Evolutionary conservation across 1,140 invertebrate species (phyloP), one percentile per base, ranked within the genome.

Genomic region (Macrobrachium nipponense): DNA sequence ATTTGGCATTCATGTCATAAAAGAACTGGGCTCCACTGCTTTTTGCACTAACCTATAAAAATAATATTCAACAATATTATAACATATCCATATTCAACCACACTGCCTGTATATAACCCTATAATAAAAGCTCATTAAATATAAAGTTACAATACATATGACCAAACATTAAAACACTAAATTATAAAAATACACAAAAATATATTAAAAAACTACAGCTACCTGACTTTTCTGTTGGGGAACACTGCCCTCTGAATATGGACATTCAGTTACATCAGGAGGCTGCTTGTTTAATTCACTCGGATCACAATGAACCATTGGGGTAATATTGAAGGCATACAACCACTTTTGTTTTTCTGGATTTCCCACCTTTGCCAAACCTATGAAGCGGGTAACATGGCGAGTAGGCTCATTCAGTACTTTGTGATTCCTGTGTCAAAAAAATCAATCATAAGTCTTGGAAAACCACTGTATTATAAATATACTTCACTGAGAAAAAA

Each of bases 321-420:
- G 97, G 79, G 94, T 95, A 27, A 99, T 92, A 88, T 94, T 96
- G 80, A 98, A 95, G 0, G 98, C 98, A 92, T 99, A 99, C 7
- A 99, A 90, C 95, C 96, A 99, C 92, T 99, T 97, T 81, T 92
- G 92, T 89, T 98, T 98, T 7, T 93, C 90, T 36, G 92, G 90
- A 91, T 99, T 99, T 0, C 94, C 95, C 4, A 98, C 95, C 85
- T 95, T 93, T 5, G 96, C 96, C 61, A 99, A 89, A 0, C 94
- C 96, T 90, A 99, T 95, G 90, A 99, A 99, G 84, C 98, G 93
- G 2, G 98, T 97, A 0, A 92, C 91, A 90, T 94, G 94, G 27
- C 91, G 90, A 8, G 93, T 89, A 58, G 90, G 85, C 90, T 94
- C 94, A 18, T 91, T 87, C 11, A 94, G 88, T 23, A 94, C 92